These are phyloP conservation scores for Scortum barcoo DNA, from an alignment of 2,113 vertebrate genomes.

Conservation along the genomic window DNA sequence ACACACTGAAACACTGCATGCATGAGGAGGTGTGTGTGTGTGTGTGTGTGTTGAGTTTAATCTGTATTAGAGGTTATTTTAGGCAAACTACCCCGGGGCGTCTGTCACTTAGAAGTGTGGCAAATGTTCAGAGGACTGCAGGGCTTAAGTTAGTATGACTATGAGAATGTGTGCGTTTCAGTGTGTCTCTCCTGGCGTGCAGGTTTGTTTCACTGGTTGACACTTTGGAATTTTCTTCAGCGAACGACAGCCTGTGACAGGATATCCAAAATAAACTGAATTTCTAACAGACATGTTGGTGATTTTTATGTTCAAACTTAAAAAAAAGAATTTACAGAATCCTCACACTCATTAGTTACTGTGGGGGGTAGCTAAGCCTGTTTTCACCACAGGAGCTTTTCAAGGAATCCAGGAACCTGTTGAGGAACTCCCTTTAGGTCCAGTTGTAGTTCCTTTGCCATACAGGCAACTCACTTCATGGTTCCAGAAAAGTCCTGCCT, in stretches of 20 bases:
- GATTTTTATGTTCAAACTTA: too few relatives aligned
- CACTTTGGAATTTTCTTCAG: not conserved
- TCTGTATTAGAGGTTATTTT: slow-evolving; percentile 39
- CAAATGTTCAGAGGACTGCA: slow-evolving; percentile 11
- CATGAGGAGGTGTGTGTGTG: not conserved
- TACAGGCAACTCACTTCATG: not conserved
- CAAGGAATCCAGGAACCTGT: not conserved
- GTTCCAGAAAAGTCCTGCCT: not conserved
- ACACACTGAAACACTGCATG: slow-evolving; percentile 15
- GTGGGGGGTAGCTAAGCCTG: not conserved
- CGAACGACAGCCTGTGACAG: not conserved
- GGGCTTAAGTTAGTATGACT: not conserved
- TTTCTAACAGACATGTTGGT: not conserved
- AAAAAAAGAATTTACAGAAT: not conserved
- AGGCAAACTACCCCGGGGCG: not conserved
- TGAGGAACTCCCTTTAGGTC: not conserved
- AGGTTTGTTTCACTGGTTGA: not conserved
- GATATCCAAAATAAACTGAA: not conserved
- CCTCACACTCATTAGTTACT: not conserved
- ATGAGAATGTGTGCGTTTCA: not conserved
- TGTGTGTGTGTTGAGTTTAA: slow-evolving; percentile 15
- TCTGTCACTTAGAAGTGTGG: slow-evolving; percentile 32
- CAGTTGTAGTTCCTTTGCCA: not conserved
- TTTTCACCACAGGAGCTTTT: not conserved
- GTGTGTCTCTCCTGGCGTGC: not conserved